Base-by-base conservation (phyloP, 2,797 vertebrate species). In the Okamejei kenojei region DNA sequence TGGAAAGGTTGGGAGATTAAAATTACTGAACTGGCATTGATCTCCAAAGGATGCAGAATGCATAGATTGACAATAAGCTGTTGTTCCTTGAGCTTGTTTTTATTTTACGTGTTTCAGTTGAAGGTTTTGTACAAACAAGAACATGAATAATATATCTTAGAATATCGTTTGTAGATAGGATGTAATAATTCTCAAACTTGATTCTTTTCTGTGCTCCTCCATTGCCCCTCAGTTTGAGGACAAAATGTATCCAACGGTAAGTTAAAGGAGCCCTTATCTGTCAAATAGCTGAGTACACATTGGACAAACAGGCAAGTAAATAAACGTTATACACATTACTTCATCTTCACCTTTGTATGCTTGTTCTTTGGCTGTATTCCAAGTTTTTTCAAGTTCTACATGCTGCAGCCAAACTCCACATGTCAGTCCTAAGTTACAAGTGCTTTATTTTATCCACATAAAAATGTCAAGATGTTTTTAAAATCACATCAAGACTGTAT, bases 301-400 rank as follows among this genome's bases (percentile, higher is more conserved):
- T 29, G 32, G 61, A 86, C n/a, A 32, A 54, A 54, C 45, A 54
- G 6, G 29, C 13, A 65, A 29, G 58, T 17, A 86, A 86, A 32
- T 86, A 86, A 86, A 86, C 82, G 65, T 86, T 86, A 54, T 15
- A 86, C 58, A 86, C 82, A 61, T 23, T 84, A 61, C 81, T 61
- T 58, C 81, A 65, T 61, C 29, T 86, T 86, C 29, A 10, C 61
- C 82, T 86, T 86, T 86, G 26, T 63, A 29, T 86, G 61, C 82
- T 86, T 32, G 63, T 86, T 61, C 58, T n/a, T 32, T 86, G 58
- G 82, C 61, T 86, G 29, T 65, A 29, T 15, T 86, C 61, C 58
- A 65, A 32, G 6, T 63, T 15, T 10, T 54, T 54, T 86, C 63
- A 32, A 86, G 58, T 86, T 65, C 29, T 86, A 29, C 15, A 9